Evolutionary conservation across 2,113 vertebrate genomes (phyloP), one percentile per base, ranked within the genome.

Genomic region (Psammodynastes pulverulentus): DNA sequence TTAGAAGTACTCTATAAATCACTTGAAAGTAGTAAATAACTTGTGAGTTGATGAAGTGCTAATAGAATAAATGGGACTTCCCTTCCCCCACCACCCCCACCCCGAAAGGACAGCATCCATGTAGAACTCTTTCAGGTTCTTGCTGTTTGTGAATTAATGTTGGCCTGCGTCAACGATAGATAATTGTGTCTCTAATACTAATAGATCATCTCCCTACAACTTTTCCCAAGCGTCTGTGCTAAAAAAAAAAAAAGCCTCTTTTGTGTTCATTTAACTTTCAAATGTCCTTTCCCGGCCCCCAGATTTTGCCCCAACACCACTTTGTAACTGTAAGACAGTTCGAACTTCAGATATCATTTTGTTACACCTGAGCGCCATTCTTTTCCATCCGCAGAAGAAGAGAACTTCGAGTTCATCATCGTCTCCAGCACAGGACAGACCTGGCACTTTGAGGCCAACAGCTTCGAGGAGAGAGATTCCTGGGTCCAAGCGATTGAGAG

Each of bases 401-500:
- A 99, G 95, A 99, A 98, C 86, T 97, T 98, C 3, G 99, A 99
- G 97, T 99, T 99, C 72, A 98, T 99, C 95, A 98, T 99, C 19
- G 98, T 99, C 95, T 99, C 99, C 0, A 99, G 98, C 96, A 98
- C 98, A 1, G 99, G 99, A 43, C 99, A 99, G 97, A 99, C 98
- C 3, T 99, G 99, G 99, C 99, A 99, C 96, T 99, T 99, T 0
- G 99, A 99, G 96, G 99, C 99, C 0, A 94, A 97, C 95, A 99
- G 98, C 95, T 98, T 98, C 67, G 99, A 99, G 96, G 99, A 99
- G 29, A 97, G 99, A 3, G 99, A 99, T 52, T 97, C 98, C 15
- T 99, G 99, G 99, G 99, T 99, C 79, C 96, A 98, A 45, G 99
- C 99, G 39, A 99, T 99, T 2, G 98, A 99, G 96, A 99, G 98